These are phyloP conservation scores for Morelia viridis DNA, from an alignment of 2,797 vertebrate species.

Conservation along the genomic window DNA sequence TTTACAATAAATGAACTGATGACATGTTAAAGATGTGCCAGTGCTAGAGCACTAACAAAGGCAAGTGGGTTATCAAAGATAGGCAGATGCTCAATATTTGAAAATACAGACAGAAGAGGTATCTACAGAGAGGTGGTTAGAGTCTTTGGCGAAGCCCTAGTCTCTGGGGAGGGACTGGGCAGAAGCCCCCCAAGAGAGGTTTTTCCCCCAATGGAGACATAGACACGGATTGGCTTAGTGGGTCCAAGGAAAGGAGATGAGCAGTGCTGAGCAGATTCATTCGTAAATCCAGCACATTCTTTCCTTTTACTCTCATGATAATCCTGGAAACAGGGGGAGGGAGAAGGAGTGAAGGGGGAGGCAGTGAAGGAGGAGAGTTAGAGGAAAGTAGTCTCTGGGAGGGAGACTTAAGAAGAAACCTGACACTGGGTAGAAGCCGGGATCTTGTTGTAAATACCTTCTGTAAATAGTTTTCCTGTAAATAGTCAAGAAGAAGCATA, in stretches of 20 bases:
- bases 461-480: neutral
- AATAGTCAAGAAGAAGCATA: neutral
- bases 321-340: neutral
- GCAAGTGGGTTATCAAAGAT: neutral
- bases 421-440: neutral
- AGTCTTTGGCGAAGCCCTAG: neutral
- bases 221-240: neutral
- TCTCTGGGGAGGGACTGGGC: neutral
- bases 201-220: neutral
- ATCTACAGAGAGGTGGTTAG: neutral
- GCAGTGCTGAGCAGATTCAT: neutral
- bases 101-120: neutral
- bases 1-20: neutral
- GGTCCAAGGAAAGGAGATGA: neutral
- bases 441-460: neutral
- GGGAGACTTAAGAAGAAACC: neutral
- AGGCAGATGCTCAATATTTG: neutral
- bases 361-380: neutral
- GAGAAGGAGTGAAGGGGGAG: neutral
- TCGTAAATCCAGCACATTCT: neutral
- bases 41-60: neutral
- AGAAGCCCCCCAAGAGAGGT: neutral
- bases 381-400: neutral
- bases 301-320: neutral
- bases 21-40: neutral